Conservation (phyloP, 2,888 invertebrate genomes). For the Tachina lurida region DNA sequence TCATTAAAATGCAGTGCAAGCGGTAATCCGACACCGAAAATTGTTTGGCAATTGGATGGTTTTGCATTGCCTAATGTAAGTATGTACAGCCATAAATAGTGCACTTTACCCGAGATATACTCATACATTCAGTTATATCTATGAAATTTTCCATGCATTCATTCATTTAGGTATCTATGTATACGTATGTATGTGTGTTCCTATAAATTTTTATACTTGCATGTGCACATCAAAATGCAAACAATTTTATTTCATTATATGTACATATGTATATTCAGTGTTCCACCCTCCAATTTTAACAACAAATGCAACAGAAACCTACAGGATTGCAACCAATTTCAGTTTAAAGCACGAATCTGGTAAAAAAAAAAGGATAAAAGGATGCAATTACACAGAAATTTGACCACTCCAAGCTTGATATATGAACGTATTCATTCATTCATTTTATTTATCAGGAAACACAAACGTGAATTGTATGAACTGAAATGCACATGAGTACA, state of each 20-base stretch:
- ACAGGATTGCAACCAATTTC: constrained; percentile 62
- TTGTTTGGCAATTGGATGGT: constrained; percentile 90
- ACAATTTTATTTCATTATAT: neutral
- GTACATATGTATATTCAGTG: neutral
- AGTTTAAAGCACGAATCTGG: constrained; percentile 59
- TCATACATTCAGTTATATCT: neutral
- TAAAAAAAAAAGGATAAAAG: constrained; percentile 29
- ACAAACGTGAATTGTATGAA: constrained; percentile 35
- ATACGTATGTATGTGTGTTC: neutral
- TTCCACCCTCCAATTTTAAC: neutral
- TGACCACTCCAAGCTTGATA: constrained; percentile 52
- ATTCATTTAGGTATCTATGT: neutral
- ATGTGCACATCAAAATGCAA: neutral
- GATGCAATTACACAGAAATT: constrained; percentile 54
- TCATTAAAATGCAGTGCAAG: constrained; percentile 90
- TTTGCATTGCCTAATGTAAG: constrained; percentile 86
- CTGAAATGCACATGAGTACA: neutral
- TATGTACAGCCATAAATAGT: constrained; percentile 73
- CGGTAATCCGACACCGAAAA: constrained; percentile 90
- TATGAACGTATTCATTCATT: neutral
- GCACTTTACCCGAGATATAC: neutral
- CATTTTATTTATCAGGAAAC: constrained; percentile 29
- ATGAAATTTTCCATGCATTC: neutral
- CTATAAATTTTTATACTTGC: too few species aligned
- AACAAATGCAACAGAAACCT: constrained; percentile 10